Base-by-base conservation (phyloP, 2,797 vertebrate species). In the Hydrolagus colliei region DNA sequence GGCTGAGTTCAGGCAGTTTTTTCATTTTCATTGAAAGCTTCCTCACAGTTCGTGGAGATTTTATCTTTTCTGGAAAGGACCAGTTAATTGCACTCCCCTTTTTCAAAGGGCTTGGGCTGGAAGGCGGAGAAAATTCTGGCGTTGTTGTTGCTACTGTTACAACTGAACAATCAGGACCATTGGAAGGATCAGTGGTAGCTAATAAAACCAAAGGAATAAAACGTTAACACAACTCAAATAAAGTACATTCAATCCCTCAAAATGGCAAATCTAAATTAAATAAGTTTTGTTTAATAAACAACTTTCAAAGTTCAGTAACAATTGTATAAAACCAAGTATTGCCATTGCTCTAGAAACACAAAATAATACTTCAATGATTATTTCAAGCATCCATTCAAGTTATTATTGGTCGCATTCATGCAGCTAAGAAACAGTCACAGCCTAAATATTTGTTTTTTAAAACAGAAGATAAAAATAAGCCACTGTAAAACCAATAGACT, bases 11-110 rank as follows among this genome's bases (percentile, higher is more conserved):
- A 2, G 98, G 98, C 78, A 99, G 94, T 88, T 95, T 98, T 91
- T 97, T 99, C 97, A 99, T 99, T 91, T 96, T 98, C 96, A 98
- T 98, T 73, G 97, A 99, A 89, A 99, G 96, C 89, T 99, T 99
- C 87, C 98, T 94, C 86, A 99, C 97, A 0, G 97, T 99, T 88
- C 96, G 94, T 0, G 98, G 98, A 87, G 98, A 99, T 91, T 98
- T 98, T 89, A 99, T 98, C 94, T 95, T 98, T 89, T 99, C 98
- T 0, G 97, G 97, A 85, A 99, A 96, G 88, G 97, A 96, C 98
- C 98, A 99, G 91, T 95, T 98, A 90, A 98, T 96, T 63, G 97
- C 95, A 88, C 95, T 94, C 0, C 95, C 95, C 92, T 97, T 98
- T 91, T 98, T 99, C 87, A 94, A 88, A 2, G 96, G 96, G 90